Conservation (phyloP, 2,797 vertebrate genomes). For the Acanthopagrus latus region DNA sequence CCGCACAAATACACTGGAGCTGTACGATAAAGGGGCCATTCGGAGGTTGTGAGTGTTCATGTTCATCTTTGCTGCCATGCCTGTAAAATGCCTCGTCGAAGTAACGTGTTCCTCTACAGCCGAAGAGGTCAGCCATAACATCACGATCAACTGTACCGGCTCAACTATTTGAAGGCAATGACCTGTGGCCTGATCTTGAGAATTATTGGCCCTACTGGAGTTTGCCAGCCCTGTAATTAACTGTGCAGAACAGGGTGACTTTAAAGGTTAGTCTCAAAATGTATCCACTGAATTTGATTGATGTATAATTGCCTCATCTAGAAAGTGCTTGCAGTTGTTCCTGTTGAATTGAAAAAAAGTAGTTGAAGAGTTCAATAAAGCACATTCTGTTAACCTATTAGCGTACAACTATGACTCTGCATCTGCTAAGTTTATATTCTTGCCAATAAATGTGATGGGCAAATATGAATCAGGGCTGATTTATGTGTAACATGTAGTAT, state of each 20-base stretch:
- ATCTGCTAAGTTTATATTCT: slow-evolving; percentile 33
- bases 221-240: slow-evolving; percentile 80
- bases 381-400: slow-evolving; percentile 34
- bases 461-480: slow-evolving; percentile 28
- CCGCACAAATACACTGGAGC: slow-evolving; percentile 23
- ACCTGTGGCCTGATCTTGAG: slow-evolving; percentile 78
- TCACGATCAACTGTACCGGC: slow-evolving; percentile 60
- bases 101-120: slow-evolving; percentile 54
- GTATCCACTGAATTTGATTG: slow-evolving; percentile 67
- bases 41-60: background rate
- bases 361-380: slow-evolving; percentile 49
- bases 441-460: slow-evolving; percentile 34
- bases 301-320: slow-evolving; percentile 54
- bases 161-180: slow-evolving; percentile 72
- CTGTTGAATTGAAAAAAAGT: slow-evolving; percentile 29
- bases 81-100: slow-evolving; percentile 41
- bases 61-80: slow-evolving; percentile 2
- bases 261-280: slow-evolving; percentile 75
- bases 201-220: slow-evolving; percentile 72
- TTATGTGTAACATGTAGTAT: slow-evolving; percentile 17
- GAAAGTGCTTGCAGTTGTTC: slow-evolving; percentile 54
- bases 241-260: slow-evolving; percentile 79
- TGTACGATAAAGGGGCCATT: background rate
- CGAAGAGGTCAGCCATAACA: slow-evolving; percentile 52
- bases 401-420: slow-evolving; percentile 20